Percentiles rank a stretch among this genome's conserved stretches.
These are phyloP conservation scores for Drosophila rhopaloa DNA, from an alignment of 1,140 invertebrate species.

Conservation along the genomic window DNA sequence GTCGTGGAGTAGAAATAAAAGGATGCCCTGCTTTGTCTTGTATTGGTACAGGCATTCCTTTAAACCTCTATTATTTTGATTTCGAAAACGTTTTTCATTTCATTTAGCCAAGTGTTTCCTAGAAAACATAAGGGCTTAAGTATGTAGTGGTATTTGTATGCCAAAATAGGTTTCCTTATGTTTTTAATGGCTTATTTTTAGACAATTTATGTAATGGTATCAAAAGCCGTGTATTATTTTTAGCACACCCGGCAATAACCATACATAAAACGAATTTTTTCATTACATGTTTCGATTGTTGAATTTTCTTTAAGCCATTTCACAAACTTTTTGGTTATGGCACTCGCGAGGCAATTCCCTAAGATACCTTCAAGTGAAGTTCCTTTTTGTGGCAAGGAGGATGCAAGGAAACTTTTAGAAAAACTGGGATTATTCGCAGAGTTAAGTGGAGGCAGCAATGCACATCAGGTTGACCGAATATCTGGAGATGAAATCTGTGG, in stretches of 20 bases:
- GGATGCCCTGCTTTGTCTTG: too few relatives aligned
- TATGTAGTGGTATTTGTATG: too few relatives aligned
- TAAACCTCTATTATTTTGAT: too few relatives aligned
- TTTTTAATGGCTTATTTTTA: too few relatives aligned
- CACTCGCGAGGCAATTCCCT: slow-evolving; percentile 1
- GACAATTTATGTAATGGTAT: too few relatives aligned
- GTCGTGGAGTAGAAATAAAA: too few relatives aligned
- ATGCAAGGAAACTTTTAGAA: slow-evolving; percentile 13
- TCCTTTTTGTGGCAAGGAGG: not conserved
- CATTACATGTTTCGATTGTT: not conserved
- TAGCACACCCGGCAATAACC: not conserved
- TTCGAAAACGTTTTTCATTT: too few relatives aligned
- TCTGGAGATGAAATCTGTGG: slow-evolving; percentile 36
- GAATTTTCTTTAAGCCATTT: not conserved
- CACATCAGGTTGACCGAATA: slow-evolving; percentile 39
- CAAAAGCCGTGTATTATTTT: too few relatives aligned
- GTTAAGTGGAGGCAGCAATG: slow-evolving; percentile 11
- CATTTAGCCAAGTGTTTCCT: too few relatives aligned
- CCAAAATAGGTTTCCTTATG: too few relatives aligned
- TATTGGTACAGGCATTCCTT: too few relatives aligned
- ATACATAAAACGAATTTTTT: not conserved
- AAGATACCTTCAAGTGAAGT: not conserved
- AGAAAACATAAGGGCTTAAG: too few relatives aligned
- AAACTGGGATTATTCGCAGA: slow-evolving; percentile 17
- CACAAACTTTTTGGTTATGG: not conserved